Evolutionary conservation across 2,113 vertebrate genomes (phyloP), one percentile per base, ranked within the genome.

Genomic region (Poicephalus gulielmi): DNA sequence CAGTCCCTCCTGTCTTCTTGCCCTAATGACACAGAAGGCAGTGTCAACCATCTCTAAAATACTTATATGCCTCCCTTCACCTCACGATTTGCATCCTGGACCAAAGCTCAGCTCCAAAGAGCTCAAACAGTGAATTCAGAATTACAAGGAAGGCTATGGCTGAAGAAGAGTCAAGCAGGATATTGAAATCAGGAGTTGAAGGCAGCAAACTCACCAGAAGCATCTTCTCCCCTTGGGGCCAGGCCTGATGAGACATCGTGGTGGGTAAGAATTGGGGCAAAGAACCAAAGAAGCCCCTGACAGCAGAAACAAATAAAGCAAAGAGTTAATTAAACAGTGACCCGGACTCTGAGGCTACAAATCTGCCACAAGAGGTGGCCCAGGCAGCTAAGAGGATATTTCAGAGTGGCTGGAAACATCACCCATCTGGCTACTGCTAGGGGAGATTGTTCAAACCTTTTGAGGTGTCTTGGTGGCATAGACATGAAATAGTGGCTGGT

Each of bases 381-480:
- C 76, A 43, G 68, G 33, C 95, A 96, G 90, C 64, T 95, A 93
- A 97, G 92, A 96, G 94, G 88, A 83, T 96, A 86, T 94, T 75
- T 63, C n/a, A 71, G 75, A 59, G 57, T 70, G 75, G 64, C 79
- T 81, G 76, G 75, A 64, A 83, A 53, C 64, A 46, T 37, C 83
- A 90, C 50, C 90, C 82, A 73, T 85, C 92, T 88, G 93, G 63
- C 53, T 79, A 39, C 28, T 90, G 75, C 75, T 4, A 5, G n/a
- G 28, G 55, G 19, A 49, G 17, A 0, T 17, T 59, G 43, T 22
- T 71, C 60, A 35, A 5, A 43, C 68, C 60, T 46, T 35, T n/a
- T 11, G 20, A 30, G 52, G 25, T 69, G 20, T 50, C n/a, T 66
- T 1, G 1, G 57, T 73, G 66, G 57, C 52, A 41, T 1, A 57